phyloP scores from a whole-genome alignment of 1,140 invertebrate genomes.

The Proctacanthus coquilletti region DNA sequence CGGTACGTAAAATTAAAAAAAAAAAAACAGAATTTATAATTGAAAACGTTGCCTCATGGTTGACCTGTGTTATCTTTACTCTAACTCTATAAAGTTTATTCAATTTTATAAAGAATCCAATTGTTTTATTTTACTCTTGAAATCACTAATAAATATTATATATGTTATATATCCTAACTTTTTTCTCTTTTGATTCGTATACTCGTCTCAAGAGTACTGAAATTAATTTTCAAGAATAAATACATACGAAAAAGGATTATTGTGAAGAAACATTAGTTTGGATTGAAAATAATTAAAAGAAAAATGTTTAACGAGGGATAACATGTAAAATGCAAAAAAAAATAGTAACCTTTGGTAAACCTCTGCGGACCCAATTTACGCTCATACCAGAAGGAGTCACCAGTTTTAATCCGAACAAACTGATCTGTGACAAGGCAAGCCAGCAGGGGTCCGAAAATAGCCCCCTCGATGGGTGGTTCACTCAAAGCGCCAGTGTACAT shows the following conservation, averaged over 20 bases:
- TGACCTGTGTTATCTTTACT: too few relatives aligned
- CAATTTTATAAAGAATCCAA: too few relatives aligned
- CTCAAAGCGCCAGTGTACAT: slow-evolving; percentile 72
- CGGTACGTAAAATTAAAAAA: too few relatives aligned
- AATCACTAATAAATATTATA: too few relatives aligned
- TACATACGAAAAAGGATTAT: background rate
- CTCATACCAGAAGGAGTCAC: slow-evolving; percentile 82
- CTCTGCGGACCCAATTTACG: slow-evolving; percentile 42
- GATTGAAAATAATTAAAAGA: too few relatives aligned
- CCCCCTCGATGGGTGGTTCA: slow-evolving; percentile 48
- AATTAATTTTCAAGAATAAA: background rate
- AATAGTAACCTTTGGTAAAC: slow-evolving; percentile 51
- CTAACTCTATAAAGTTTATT: too few relatives aligned
- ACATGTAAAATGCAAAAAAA: background rate
- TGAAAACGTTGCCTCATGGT: too few relatives aligned
- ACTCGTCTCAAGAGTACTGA: too few relatives aligned
- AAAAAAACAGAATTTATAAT: too few relatives aligned
- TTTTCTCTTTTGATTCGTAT: too few relatives aligned
- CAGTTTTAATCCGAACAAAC: slow-evolving; percentile 60
- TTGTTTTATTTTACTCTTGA: too few relatives aligned
- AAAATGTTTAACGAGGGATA: background rate
- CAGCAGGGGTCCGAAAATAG: slow-evolving; percentile 68
- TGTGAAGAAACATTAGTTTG: slow-evolving; percentile 8
- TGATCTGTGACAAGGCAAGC: slow-evolving; percentile 76
- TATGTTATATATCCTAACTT: too few relatives aligned